Evolutionary conservation across 2,113 vertebrate species (phyloP), one percentile per base, ranked within the genome.

Genomic region (Proterorhinus semilunaris): DNA sequence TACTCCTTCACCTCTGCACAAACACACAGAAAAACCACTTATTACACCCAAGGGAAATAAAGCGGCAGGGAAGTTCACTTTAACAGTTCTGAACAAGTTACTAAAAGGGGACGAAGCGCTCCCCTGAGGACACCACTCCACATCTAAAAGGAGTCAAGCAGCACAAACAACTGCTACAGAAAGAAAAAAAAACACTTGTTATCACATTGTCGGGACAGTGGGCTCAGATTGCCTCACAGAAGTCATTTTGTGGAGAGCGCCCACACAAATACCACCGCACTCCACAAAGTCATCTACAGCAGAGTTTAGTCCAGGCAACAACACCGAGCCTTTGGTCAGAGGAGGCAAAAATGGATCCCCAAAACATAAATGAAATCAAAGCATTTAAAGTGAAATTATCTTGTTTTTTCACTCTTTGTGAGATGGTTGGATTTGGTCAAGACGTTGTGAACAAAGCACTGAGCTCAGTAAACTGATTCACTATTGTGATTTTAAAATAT

Each of bases 1-100:
- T 99, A 99, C 55, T 98, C 96, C 83, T 96, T 96, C 64, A 99
- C 96, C 72, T 98, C 98, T 98, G 91, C 71, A 72, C 3, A 52
- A 52, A 82, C 64, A 81, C 49, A 78, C 36, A 79, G n/a, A 80
- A 21, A 72, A 11, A 68, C 8, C 67, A 59, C 1, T 10, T 3
- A 57, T 0, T 46, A 63, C 3, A 63, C 10, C 9, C 16, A 8
- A 12, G 21, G 16, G 5, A n/a, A 45, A 6, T 17, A 6, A 48
- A 48, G n/a, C n/a, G 5, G n/a, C 13, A 13, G 46, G 11, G 3
- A 27, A 55, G 71, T 67, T 69, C 63, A 59, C 62, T 11, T n/a
- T 50, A 5, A 58, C 62, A 62, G 54, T 58, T 7, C 8, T 68
- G 42, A 71, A 82, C 72, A 73, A 42, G 55, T 61, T 61, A 36